Base-by-base conservation (phyloP, 2,888 invertebrate species). In the Pyrocoelia pectoralis region DNA sequence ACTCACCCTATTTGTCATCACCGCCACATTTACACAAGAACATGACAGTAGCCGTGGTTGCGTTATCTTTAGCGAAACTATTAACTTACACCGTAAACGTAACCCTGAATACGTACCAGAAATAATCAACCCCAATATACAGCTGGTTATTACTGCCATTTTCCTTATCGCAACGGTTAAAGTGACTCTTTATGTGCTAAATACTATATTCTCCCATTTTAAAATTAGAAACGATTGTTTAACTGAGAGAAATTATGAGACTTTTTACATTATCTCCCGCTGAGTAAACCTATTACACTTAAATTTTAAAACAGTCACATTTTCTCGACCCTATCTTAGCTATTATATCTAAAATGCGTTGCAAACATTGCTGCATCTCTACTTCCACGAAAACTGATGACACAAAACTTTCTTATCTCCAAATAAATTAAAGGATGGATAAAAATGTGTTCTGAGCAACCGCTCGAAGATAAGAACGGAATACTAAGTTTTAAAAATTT, bases 221-320 rank as follows among this genome's bases (percentile, higher is more conserved):
- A 76, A 77, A 79, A 78, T 78, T 78, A 78, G 78, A 79, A 76
- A 73, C 75, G 76, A 73, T 77, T 77, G 78, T 78, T 78, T 78
- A 78, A 78, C 73, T 74, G 72, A 68, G 70, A 71, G 66, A 76
- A 78, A 77, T 79, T 79, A 79, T 77, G 77, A 76, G 75, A 76
- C 76, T 77, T 77, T 78, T 76, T 76, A 76, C 76, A 77, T 76
- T 78, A 77, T 77, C 78, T 78, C 76, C 69, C 72, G 72, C 74
- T 73, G 77, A 75, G 79, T 77, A 75, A 79, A 79, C 79, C 80
- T 79, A 79, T 80, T 79, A 79, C 77, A 78, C 79, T 80, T 80
- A 79, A 79, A 80, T 80, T 81, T 81, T 80, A 80, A 80, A 80
- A 81, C 80, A 77, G 78, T 78, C 79, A 79, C 80, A 80, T 80